Evolutionary conservation across 2,797 vertebrate species (phyloP).

Genomic region (Sebastes dallii): DNA sequence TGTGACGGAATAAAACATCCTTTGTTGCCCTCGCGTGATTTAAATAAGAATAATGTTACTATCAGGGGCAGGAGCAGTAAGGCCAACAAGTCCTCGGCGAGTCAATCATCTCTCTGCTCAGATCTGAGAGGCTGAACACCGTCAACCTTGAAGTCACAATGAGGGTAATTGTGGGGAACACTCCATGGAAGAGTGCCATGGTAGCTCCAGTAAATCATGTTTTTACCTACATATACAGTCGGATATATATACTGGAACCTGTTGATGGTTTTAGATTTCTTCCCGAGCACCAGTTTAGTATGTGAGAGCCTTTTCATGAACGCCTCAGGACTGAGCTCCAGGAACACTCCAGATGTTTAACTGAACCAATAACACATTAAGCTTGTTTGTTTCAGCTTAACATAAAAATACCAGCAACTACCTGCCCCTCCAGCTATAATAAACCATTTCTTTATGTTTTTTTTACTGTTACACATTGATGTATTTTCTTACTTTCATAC

Average conservation of each 20-base stretch:
- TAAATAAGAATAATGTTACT: background rate
- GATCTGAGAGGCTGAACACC: background rate
- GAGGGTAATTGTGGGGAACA: background rate
- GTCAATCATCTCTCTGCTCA: background rate
- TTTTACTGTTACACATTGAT: background rate
- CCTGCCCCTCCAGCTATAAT: background rate
- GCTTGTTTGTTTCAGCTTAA: background rate
- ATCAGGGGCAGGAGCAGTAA: background rate
- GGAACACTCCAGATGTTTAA: background rate
- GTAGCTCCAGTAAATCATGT: background rate
- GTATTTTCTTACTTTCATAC: background rate
- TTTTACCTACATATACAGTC: background rate
- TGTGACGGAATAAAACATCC: background rate
- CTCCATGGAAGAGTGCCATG: background rate
- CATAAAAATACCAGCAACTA: background rate
- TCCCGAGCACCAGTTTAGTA: background rate
- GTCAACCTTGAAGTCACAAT: background rate
- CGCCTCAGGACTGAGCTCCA: background rate
- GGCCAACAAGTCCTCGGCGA: background rate
- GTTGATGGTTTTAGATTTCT: background rate
- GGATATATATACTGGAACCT: background rate
- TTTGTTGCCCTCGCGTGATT: slow-evolving; percentile 4
- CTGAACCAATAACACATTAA: background rate
- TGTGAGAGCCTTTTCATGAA: background rate
- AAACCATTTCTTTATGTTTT: background rate